phyloP scores from a whole-genome alignment of 2,888 invertebrate genomes.

The Lysandra bellargus region DNA sequence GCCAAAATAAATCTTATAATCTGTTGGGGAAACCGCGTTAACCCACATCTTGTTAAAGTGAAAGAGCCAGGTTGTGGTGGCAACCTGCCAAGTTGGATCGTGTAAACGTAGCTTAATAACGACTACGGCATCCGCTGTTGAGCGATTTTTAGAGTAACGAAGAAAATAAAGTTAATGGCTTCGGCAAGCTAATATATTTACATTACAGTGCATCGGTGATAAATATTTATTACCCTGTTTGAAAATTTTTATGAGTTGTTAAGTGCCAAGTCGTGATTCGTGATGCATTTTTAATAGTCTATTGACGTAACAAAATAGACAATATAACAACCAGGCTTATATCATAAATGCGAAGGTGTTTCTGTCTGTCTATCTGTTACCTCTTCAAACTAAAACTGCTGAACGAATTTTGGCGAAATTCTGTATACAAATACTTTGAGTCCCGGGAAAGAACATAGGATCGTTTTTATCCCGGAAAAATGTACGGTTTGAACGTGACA shows the following conservation, averaged over 20 bases:
- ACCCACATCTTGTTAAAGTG: constrained; percentile 30
- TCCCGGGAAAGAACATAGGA: no score
- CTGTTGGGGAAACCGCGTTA: constrained; percentile 29
- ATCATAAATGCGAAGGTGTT: no score
- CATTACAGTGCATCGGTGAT: constrained; percentile 1
- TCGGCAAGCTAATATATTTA: constrained; percentile 22
- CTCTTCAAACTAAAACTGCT: no score
- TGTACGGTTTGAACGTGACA: no score
- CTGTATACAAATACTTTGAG: no score
- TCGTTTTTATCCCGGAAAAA: no score
- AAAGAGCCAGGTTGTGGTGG: constrained; percentile 30
- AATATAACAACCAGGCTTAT: no score
- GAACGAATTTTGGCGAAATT: no score
- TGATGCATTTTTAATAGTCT: neutral
- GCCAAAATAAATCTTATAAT: constrained; percentile 33
- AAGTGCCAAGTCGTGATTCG: neutral
- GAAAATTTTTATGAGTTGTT: constrained; percentile 3
- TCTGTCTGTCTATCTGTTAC: no score
- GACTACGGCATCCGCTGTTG: constrained; percentile 27
- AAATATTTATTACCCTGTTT: constrained; percentile 17
- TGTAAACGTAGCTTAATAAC: constrained; percentile 31
- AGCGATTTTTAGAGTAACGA: constrained; percentile 32
- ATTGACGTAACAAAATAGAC: neutral
- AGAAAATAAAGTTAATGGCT: constrained; percentile 28
- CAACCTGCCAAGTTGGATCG: constrained; percentile 29